Percentiles rank a stretch among this genome's conserved stretches.
Evolutionary conservation across 2,113 vertebrate species (phyloP).

Genomic region (Hyla sarda): DNA sequence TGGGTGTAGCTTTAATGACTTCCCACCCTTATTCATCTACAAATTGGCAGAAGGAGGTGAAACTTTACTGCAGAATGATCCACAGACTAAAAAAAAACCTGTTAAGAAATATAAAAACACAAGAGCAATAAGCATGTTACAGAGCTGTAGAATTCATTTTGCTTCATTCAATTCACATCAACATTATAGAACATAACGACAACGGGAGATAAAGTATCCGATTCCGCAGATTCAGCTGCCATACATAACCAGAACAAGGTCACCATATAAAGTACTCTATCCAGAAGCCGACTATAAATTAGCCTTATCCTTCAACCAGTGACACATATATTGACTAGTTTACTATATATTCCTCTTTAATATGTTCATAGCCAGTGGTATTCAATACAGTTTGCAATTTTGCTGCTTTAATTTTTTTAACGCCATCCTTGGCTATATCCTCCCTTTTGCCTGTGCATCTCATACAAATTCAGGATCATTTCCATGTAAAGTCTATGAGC

Average conservation of each 20-base stretch:
- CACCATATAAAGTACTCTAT: slow-evolving; percentile 13
- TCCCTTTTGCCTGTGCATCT: neutral
- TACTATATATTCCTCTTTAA: slow-evolving; percentile 11
- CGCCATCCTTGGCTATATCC: neutral
- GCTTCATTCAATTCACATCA: neutral
- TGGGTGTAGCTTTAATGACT: too few relatives aligned
- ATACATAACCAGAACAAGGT: slow-evolving; percentile 14
- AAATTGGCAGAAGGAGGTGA: too few relatives aligned
- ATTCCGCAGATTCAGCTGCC: slow-evolving; percentile 2
- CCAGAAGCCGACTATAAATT: slow-evolving; percentile 1
- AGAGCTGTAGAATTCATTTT: too few relatives aligned
- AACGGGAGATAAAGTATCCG: slow-evolving; percentile 17
- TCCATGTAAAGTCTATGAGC: slow-evolving; percentile 37
- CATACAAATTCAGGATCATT: slow-evolving; percentile 7
- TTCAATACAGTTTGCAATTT: neutral
- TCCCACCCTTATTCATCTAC: too few relatives aligned
- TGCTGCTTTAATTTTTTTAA: slow-evolving; percentile 3
- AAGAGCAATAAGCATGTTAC: too few relatives aligned
- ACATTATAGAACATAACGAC: slow-evolving; percentile 11
- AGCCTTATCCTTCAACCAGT: slow-evolving; percentile 17
- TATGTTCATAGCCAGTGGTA: neutral
- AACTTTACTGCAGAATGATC: too few relatives aligned
- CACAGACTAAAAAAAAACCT: too few relatives aligned
- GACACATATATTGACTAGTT: slow-evolving; percentile 21
- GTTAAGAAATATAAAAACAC: too few relatives aligned